Base-by-base conservation (phyloP, 2,888 invertebrate species). In the Pycnomerus fuliginosus region DNA sequence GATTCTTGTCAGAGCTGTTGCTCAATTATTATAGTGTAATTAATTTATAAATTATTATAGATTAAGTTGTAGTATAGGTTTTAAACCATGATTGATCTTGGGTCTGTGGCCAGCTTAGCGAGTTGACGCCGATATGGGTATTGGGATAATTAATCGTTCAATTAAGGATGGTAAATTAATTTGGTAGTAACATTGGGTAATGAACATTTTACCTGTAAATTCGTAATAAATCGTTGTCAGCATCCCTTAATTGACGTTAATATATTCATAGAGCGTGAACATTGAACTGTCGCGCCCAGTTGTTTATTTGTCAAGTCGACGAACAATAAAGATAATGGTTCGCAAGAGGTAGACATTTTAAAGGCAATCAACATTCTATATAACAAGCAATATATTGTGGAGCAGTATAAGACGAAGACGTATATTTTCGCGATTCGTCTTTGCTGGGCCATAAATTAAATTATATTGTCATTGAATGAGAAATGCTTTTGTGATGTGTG, bases 311-410 rank as follows among this genome's bases (percentile, higher is more conserved):
- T 61, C 62, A 60, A 48, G 53, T 46, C 48, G 55, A 57, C n/a
- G 57, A 59, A 62, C 62, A 62, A 62, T 64, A 61, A 62, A 65
- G 63, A 64, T 65, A 65, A 65, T 65, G 61, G 63, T 42, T 60
- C 58, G 46, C 52, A 47, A 60, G 59, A 56, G 56, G 57, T 58
- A 57, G 60, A 61, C 61, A 50, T 60, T 62, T 60, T 60, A 60
- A 57, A 58, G 55, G 59, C 60, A 62, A 60, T 58, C 57, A 61
- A 54, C 58, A 57, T 63, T 57, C 60, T 60, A 59, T 56, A 58
- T 52, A 50, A 46, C 45, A 47, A 51, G 44, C 43, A 52, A 57
- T 56, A 54, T 58, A 58, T 55, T 48, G 55, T 54, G 51, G 44
- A 48, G 40, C 42, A 27, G 47, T 31, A 16, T 35, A 48, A 24